Conservation (phyloP, 1,140 invertebrate genomes). For the Galendromus occidentalis region DNA sequence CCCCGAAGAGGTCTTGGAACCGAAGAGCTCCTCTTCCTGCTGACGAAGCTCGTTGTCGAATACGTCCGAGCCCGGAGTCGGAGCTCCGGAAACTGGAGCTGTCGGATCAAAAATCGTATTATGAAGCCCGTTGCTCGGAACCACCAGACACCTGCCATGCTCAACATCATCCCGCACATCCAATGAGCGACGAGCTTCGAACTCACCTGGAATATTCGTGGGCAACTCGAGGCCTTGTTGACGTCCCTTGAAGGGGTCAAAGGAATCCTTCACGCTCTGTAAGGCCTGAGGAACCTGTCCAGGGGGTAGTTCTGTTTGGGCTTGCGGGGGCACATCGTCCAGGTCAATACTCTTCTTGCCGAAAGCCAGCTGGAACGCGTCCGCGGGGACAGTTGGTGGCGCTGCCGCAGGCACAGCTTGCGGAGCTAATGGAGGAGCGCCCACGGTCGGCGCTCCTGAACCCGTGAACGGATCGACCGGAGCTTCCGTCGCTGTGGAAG, state of each 20-base stretch:
- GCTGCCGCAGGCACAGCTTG: background rate
- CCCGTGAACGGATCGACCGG: constrained; percentile 4
- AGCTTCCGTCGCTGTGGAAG: background rate
- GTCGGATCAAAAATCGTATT: background rate
- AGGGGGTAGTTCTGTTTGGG: background rate
- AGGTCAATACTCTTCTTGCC: constrained; percentile 9
- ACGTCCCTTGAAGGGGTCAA: background rate
- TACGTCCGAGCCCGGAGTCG: background rate
- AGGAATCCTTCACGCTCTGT: background rate
- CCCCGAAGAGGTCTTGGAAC: background rate
- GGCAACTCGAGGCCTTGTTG: background rate
- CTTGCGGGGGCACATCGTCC: constrained; percentile 3
- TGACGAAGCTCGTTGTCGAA: constrained; percentile 4
- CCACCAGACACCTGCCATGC: too few relatives aligned
- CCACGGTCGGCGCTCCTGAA: background rate
- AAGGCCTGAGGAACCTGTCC: background rate
- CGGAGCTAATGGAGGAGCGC: background rate
- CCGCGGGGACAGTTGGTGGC: background rate
- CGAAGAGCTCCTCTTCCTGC: constrained; percentile 8
- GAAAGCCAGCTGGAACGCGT: constrained; percentile 11
- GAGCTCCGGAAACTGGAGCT: background rate
- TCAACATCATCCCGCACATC: too few relatives aligned
- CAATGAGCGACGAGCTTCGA: too few relatives aligned
- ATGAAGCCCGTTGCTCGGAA: too few relatives aligned
- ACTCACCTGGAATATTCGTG: background rate